Percentiles rank a stretch among this genome's conserved stretches.
These are phyloP conservation scores for Drosophila merina DNA, from an alignment of 2,888 invertebrate species.

Conservation along the genomic window DNA sequence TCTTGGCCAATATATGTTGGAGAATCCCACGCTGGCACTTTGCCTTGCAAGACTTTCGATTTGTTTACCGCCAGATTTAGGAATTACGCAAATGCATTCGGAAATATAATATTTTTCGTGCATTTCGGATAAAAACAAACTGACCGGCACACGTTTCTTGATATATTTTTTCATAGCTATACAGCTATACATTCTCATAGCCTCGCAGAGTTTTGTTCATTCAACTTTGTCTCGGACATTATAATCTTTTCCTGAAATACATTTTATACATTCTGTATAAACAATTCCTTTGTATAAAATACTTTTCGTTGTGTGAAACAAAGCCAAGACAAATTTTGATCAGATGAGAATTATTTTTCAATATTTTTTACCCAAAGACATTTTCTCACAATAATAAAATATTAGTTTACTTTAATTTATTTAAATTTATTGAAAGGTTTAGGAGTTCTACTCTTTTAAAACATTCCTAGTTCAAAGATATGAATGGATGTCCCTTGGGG, in stretches of 20 bases:
- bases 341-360: too few species aligned
- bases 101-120: slow-evolving; percentile 41
- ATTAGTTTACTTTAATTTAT: too few species aligned
- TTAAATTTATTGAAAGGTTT: too few species aligned
- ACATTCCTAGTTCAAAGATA: too few species aligned
- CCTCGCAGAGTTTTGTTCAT: slow-evolving; percentile 19
- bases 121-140: slow-evolving; percentile 15
- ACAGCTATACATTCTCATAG: background rate
- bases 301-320: too few species aligned
- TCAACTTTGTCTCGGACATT: slow-evolving; percentile 26
- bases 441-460: too few species aligned
- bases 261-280: too few species aligned
- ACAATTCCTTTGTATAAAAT: too few species aligned
- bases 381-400: too few species aligned
- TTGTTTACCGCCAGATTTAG: slow-evolving; percentile 51
- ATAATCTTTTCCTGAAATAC: background rate
- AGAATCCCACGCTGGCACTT: slow-evolving; percentile 49
- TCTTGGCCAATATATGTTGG: slow-evolving; percentile 32
- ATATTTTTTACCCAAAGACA: too few species aligned
- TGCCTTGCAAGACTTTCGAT: slow-evolving; percentile 42
- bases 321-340: too few species aligned
- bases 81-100: slow-evolving; percentile 59
- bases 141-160: background rate
- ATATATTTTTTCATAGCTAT: background rate
- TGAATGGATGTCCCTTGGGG: too few species aligned